phyloP scores from a whole-genome alignment of 1,140 invertebrate species.

The Amyelois transitella region DNA sequence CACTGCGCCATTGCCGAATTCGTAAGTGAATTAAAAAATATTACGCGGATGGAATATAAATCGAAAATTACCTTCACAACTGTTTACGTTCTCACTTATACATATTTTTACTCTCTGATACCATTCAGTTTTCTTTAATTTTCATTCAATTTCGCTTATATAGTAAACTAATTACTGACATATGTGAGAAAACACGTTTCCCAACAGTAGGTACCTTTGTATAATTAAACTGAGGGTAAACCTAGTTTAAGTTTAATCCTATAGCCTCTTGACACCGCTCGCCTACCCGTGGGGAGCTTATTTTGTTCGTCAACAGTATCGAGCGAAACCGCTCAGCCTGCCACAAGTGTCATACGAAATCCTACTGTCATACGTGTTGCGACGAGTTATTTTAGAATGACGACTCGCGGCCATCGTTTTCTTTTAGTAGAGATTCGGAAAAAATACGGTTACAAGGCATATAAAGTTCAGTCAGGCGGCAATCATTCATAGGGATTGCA shows the following conservation, averaged over 20 bases:
- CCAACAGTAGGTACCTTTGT: conserved; percentile 66
- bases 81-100: conserved; percentile 7
- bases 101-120: conserved; percentile 4
- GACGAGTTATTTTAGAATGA: conserved; percentile 45
- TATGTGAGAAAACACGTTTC: conserved; percentile 57
- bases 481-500: conserved; percentile 53
- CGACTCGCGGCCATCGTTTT: conserved; percentile 26
- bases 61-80: conserved; percentile 21
- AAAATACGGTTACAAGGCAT: conserved; percentile 43
- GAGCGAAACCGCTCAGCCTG: conserved; percentile 57
- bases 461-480: conserved; percentile 48
- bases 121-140: conserved; percentile 46
- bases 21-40: conserved; percentile 33
- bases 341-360: conserved; percentile 52
- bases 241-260: conserved; percentile 73
- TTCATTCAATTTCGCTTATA: conserved; percentile 43
- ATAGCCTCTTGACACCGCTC: conserved; percentile 72
- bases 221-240: conserved; percentile 72
- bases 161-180: conserved; percentile 67
- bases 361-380: conserved; percentile 38
- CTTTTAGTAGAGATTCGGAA: conserved; percentile 41
- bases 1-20: conserved; percentile 45
- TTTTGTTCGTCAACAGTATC: conserved; percentile 73
- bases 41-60: conserved; percentile 28
- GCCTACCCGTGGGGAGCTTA: conserved; percentile 59